phyloP scores from a whole-genome alignment of 2,888 invertebrate genomes.

The Heliconius hortense region DNA sequence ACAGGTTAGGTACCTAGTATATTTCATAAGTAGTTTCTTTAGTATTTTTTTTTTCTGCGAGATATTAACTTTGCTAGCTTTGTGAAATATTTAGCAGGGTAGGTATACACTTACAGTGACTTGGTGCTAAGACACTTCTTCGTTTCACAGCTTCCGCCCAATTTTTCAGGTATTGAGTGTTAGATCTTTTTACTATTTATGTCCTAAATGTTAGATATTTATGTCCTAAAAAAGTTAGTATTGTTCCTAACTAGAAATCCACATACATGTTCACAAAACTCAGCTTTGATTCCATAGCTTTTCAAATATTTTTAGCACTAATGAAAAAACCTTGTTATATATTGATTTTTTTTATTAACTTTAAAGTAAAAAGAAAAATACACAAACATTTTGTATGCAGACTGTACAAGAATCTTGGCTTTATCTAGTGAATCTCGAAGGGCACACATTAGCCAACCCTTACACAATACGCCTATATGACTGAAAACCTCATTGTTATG shows the following conservation, averaged over 20 bases:
- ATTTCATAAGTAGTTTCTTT: not conserved
- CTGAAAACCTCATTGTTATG: constrained; percentile 39
- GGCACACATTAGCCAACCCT: constrained; percentile 41
- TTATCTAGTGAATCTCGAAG: constrained; percentile 42
- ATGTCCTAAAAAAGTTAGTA: too few relatives aligned
- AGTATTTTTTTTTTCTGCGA: not conserved
- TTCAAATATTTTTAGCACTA: too few relatives aligned
- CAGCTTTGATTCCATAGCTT: too few relatives aligned
- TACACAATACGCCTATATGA: constrained; percentile 33
- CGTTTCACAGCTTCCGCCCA: not conserved
- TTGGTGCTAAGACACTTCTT: not conserved
- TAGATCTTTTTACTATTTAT: not conserved
- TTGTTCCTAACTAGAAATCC: too few relatives aligned
- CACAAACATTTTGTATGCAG: constrained; percentile 25
- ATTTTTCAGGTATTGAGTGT: not conserved
- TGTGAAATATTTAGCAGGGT: not conserved
- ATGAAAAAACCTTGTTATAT: too few relatives aligned
- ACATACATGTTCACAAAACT: too few relatives aligned
- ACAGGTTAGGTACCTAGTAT: not conserved
- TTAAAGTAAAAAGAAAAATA: not conserved
- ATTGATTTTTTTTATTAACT: not conserved
- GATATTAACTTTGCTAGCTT: too few relatives aligned
- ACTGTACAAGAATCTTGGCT: constrained; percentile 36
- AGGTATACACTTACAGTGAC: not conserved
- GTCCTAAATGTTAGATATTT: too few relatives aligned